Evolutionary conservation across 2,113 vertebrate genomes (phyloP), one percentile per base, ranked within the genome.

Genomic region (Takifugu bimaculatus): DNA sequence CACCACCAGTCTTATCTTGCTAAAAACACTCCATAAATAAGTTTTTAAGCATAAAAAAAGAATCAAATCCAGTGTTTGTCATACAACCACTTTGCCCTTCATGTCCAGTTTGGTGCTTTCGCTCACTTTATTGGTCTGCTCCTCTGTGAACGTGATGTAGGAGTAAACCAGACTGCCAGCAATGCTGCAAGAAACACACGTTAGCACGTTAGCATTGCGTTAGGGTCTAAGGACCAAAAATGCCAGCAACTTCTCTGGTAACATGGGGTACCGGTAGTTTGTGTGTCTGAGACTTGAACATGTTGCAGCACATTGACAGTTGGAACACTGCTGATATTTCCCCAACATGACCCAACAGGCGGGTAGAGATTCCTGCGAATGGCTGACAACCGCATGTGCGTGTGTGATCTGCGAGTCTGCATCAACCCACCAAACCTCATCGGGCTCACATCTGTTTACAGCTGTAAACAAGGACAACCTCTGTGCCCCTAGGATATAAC

Each of bases 121-220:
- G 0, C 80, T 80, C 13, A 90, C 89, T 76, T 93, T 94, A 88
- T 6, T 95, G 78, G 88, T 62, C 55, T 95, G 94, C 63, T 97
- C 94, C 83, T 98, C 94, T 0, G 91, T 93, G 80, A 99, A 94
- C 0, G 95, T 97, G 88, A 98, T 96, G 82, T 96, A 96, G 9
- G 97, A 98, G 53, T 99, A 98, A 29, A 95, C 93, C 85, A 99
- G 88, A 80, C 97, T 99, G 26, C 95, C 96, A 0, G 93, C 93
- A 78, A 99, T 98, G 64, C 97, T 98, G 88, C 45, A 76, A 57
- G 20, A 56, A 11, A 53, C 13, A 14, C 51, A 14, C 26, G 29
- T 27, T 15, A 2, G 13, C 51, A 48, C 45, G 1, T 13, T 13
- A 13, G 14, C 13, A 48, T 13, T n/a, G n/a, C 6, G n/a, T 3